These are phyloP conservation scores for Hypsibius dujardini DNA, from an alignment of 1,140 invertebrate species.

Conservation along the genomic window DNA sequence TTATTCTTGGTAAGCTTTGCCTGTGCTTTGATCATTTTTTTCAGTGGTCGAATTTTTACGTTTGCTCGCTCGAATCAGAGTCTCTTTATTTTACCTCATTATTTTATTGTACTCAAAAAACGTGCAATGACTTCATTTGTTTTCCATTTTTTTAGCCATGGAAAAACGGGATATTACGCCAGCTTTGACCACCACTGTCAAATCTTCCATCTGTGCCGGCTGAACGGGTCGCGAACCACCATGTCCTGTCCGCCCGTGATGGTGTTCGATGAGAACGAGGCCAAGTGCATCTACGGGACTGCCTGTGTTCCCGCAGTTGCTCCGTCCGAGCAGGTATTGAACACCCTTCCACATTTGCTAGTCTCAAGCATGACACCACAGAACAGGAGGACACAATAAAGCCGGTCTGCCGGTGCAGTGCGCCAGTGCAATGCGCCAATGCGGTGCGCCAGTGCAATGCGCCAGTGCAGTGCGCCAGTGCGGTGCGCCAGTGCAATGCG, in stretches of 20 bases:
- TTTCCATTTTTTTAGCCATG: background rate
- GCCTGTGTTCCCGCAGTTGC: background rate
- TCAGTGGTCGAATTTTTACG: background rate
- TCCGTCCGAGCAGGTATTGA: background rate
- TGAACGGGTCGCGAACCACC: constrained; percentile 1
- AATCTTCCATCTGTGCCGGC: constrained; percentile 11
- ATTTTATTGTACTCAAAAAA: no score
- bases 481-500: no score
- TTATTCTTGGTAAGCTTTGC: constrained; percentile 7
- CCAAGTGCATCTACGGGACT: constrained; percentile 2
- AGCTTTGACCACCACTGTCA: constrained; percentile 4
- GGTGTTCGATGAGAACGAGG: constrained; percentile 15
- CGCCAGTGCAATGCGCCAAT: no score
- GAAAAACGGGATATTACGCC: constrained; percentile 9
- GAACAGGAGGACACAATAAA: no score
- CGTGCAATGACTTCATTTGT: background rate
- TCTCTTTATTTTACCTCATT: no score
- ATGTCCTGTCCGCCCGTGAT: constrained; percentile 13
- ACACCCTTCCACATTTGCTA: no score
- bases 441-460: no score
- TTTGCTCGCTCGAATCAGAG: background rate
- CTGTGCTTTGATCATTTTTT: background rate
- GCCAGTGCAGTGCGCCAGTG: no score
- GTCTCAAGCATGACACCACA: no score
- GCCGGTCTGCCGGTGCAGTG: no score